These are phyloP conservation scores for Bruchidius siliquastri DNA, from an alignment of 2,888 invertebrate species.

Conservation along the genomic window DNA sequence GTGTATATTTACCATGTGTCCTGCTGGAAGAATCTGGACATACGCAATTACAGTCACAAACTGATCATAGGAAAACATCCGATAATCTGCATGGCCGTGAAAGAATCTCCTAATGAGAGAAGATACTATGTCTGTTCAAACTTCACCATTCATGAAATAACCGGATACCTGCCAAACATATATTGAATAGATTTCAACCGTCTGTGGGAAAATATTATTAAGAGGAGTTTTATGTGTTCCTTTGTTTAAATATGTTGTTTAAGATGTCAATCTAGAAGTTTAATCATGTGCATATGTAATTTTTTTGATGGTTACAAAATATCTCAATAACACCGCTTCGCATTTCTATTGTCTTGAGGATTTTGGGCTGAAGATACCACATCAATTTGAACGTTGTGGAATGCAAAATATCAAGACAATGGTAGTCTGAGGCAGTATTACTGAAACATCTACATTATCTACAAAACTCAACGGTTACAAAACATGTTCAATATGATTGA, in stretches of 20 bases:
- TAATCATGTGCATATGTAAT: too few relatives aligned
- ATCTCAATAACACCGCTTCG: too few relatives aligned
- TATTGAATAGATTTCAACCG: constrained; percentile 8
- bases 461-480: too few relatives aligned
- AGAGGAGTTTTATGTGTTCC: neutral
- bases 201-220: neutral
- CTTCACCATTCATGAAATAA: constrained; percentile 40
- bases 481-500: too few relatives aligned
- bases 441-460: too few relatives aligned
- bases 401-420: too few relatives aligned
- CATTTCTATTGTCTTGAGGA: too few relatives aligned
- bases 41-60: constrained; percentile 38
- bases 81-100: constrained; percentile 40
- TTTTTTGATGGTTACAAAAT: too few relatives aligned
- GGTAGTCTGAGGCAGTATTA: too few relatives aligned
- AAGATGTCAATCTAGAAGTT: too few relatives aligned
- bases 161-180: constrained; percentile 29
- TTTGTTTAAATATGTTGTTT: neutral
- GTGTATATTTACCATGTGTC: constrained; percentile 43
- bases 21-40: constrained; percentile 43
- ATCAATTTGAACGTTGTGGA: too few relatives aligned
- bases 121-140: constrained; percentile 42
- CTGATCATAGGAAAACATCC: constrained; percentile 42
- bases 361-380: too few relatives aligned
- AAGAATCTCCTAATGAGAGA: constrained; percentile 36